These are phyloP conservation scores for Drosophila pseudoobscura DNA, from an alignment of 1,140 invertebrate genomes.

Conservation along the genomic window DNA sequence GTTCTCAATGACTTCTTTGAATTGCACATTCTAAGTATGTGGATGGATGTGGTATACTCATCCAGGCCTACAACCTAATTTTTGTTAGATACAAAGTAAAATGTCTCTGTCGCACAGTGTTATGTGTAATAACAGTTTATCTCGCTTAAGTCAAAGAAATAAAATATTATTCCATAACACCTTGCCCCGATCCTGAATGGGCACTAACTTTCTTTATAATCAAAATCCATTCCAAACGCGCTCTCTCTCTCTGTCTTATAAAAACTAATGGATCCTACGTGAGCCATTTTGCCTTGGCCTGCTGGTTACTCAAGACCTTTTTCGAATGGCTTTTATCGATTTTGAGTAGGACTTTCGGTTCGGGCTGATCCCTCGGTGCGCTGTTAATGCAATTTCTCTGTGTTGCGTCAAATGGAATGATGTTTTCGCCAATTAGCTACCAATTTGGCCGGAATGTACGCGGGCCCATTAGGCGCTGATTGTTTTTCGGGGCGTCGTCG, in stretches of 20 bases:
- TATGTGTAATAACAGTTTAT: no score
- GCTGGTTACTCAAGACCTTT: conserved; percentile 14
- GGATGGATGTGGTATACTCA: no score
- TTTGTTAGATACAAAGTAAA: no score
- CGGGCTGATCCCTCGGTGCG: conserved; percentile 2
- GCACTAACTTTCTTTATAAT: background rate
- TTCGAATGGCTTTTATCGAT: conserved; percentile 31
- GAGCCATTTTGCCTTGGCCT: conserved; percentile 2
- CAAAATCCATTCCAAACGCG: background rate
- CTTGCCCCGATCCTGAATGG: conserved; percentile 2
- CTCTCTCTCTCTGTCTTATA: conserved; percentile 16
- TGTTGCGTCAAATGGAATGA: conserved; percentile 57
- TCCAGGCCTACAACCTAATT: no score
- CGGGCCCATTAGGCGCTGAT: conserved; percentile 67
- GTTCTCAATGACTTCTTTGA: no score
- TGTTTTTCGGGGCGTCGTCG: conserved; percentile 54
- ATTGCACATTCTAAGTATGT: no score
- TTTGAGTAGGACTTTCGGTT: conserved; percentile 41
- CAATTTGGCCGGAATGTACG: conserved; percentile 58
- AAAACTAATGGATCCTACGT: conserved; percentile 33
- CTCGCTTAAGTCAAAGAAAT: background rate
- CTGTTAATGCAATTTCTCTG: conserved; percentile 50
- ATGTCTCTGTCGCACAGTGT: no score
- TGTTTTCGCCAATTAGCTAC: conserved; percentile 78
- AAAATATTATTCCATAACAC: background rate